phyloP scores from a whole-genome alignment of 2,888 invertebrate genomes.

The Aporophyla lueneburgensis region DNA sequence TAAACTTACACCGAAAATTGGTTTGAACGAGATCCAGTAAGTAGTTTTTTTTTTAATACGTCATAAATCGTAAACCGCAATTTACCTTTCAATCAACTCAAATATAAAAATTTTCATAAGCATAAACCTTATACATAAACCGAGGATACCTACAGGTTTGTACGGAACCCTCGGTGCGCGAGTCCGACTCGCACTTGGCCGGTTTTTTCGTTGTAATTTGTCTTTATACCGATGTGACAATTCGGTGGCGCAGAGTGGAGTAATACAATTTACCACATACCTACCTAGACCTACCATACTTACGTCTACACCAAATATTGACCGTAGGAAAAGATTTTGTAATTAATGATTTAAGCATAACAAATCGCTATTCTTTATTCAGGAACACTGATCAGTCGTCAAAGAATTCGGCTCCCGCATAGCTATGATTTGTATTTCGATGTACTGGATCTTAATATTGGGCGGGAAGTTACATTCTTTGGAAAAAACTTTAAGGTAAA shows the following conservation, averaged over 20 bases:
- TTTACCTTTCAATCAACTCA: too few relatives aligned
- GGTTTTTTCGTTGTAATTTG: not conserved
- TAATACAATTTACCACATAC: not conserved
- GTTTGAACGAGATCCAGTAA: too few relatives aligned
- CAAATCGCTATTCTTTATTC: constrained; percentile 27
- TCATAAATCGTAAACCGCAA: too few relatives aligned
- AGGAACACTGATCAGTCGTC: constrained; percentile 96
- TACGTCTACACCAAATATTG: too few relatives aligned
- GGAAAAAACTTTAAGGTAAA: constrained; percentile 93
- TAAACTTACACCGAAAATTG: too few relatives aligned
- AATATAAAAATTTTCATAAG: too few relatives aligned
- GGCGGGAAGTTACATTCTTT: constrained; percentile 94
- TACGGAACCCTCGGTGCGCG: too few relatives aligned
- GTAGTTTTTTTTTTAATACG: too few relatives aligned
- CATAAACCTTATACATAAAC: too few relatives aligned
- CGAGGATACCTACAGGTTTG: too few relatives aligned
- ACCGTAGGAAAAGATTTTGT: not conserved
- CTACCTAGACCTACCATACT: too few relatives aligned
- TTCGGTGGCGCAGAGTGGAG: not conserved
- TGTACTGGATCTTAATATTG: constrained; percentile 96
- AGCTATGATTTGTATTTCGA: constrained; percentile 95
- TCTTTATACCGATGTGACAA: not conserved
- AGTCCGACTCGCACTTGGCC: too few relatives aligned
- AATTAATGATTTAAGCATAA: not conserved
- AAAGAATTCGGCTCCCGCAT: constrained; percentile 95